Percentiles rank a stretch among this genome's conserved stretches.
Conservation (phyloP, 2,888 invertebrate species). For the Drosophila recens region DNA sequence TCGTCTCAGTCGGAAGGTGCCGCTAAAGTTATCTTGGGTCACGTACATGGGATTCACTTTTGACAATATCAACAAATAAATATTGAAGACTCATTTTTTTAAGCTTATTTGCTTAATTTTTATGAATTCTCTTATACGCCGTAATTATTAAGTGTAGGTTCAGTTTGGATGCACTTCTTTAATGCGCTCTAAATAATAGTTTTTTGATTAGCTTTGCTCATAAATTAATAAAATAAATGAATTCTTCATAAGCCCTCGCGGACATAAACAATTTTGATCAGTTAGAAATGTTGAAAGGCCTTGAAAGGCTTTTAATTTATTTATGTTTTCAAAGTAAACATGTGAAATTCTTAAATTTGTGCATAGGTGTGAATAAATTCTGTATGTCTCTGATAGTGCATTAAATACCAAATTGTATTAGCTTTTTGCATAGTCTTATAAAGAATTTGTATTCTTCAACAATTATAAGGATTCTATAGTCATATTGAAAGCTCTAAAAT, state of each 20-base stretch:
- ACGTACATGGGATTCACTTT: conserved; percentile 14
- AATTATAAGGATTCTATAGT: too few relatives aligned
- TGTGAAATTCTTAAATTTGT: too few relatives aligned
- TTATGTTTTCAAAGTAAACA: too few relatives aligned
- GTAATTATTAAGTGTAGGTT: not conserved
- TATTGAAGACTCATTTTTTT: not conserved
- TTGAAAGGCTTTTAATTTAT: too few relatives aligned
- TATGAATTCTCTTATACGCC: not conserved
- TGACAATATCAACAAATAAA: not conserved
- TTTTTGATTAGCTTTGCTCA: not conserved
- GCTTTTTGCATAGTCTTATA: not conserved
- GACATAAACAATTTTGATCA: too few relatives aligned
- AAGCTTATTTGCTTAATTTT: not conserved
- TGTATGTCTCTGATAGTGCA: too few relatives aligned
- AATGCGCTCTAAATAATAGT: not conserved
- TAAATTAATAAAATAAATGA: too few relatives aligned
- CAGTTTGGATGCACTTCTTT: not conserved
- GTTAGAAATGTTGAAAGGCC: too few relatives aligned
- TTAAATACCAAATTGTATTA: too few relatives aligned
- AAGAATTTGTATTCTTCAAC: not conserved
- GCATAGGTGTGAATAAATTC: too few relatives aligned
- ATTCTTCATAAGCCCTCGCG: too few relatives aligned
- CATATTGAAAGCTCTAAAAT: not conserved
- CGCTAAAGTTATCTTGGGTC: conserved; percentile 13
- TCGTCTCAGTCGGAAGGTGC: not conserved